Percentiles rank a stretch among this genome's conserved stretches.
Evolutionary conservation across 2,888 invertebrate species (phyloP).

Genomic region (Platypus cylindrus): DNA sequence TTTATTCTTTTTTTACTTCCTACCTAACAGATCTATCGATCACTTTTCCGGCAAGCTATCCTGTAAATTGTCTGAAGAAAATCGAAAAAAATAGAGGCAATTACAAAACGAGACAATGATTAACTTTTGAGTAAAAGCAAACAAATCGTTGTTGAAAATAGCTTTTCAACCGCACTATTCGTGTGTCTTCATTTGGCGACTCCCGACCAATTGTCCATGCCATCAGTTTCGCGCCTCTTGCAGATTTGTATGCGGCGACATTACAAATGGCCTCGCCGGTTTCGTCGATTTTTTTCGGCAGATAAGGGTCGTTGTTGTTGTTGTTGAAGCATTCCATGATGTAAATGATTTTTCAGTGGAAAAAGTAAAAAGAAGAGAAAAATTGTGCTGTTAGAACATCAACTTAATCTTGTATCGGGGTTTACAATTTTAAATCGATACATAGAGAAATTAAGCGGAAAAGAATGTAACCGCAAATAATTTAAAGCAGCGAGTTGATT

Average conservation of each 20-base stretch:
- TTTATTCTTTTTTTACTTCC: no score
- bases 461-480: no score
- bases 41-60: no score
- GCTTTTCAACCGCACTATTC: conserved; percentile 22
- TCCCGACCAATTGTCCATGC: conserved; percentile 22
- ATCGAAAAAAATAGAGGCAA: conserved; percentile 11
- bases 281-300: conserved; percentile 15
- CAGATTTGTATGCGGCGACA: conserved; percentile 22
- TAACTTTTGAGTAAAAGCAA: conserved; percentile 14
- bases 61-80: conserved; percentile 7
- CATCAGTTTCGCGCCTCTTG: conserved; percentile 15
- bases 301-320: conserved; percentile 11
- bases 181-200: conserved; percentile 18
- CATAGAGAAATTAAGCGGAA: no score
- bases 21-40: no score
- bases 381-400: no score
- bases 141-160: conserved; percentile 9
- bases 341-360: no score
- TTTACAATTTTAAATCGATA: no score
- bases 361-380: no score
- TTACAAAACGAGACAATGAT: conserved; percentile 15
- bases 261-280: conserved; percentile 15
- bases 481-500: no score
- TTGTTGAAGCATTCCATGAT: background rate
- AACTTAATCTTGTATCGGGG: no score